Conservation (phyloP, 2,113 vertebrate species). For the Ceuthmochares aereus region DNA sequence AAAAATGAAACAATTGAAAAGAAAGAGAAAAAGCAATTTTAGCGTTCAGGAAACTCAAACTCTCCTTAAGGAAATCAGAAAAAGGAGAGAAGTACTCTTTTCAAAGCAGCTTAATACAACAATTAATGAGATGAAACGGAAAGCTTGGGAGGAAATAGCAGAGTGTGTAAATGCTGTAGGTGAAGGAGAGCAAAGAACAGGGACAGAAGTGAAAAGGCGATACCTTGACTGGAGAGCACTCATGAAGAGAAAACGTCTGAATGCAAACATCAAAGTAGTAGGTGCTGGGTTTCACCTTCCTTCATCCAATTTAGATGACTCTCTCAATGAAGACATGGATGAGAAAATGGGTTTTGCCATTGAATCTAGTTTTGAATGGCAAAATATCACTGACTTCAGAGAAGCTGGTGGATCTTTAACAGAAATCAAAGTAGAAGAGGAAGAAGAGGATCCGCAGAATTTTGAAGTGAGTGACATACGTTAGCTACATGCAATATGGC, state of each 20-base stretch:
- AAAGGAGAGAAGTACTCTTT: constrained; percentile 90
- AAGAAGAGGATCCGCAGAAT: constrained; percentile 83
- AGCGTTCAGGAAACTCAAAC: constrained; percentile 94
- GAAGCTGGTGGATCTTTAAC: constrained; percentile 83
- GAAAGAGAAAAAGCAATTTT: constrained; percentile 96
- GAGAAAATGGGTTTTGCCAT: constrained; percentile 88
- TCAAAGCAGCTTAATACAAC: constrained; percentile 96
- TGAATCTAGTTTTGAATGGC: constrained; percentile 90
- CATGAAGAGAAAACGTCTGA: constrained; percentile 91
- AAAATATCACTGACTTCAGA: constrained; percentile 85
- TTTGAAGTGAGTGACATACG: constrained; percentile 79
- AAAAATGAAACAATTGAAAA: constrained; percentile 92
- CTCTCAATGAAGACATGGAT: constrained; percentile 87
- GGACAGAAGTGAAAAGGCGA: constrained; percentile 90
- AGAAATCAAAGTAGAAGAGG: constrained; percentile 90
- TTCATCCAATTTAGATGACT: constrained; percentile 86
- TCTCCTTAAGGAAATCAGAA: constrained; percentile 92
- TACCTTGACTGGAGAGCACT: constrained; percentile 93
- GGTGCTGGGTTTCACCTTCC: constrained; percentile 87
- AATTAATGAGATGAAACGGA: constrained; percentile 93
- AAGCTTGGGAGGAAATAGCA: constrained; percentile 95
- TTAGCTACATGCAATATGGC: background rate
- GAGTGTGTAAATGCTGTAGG: constrained; percentile 91
- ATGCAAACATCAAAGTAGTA: constrained; percentile 85
- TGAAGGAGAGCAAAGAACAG: constrained; percentile 90